Evolutionary conservation across 92 coral and sea anemone species (phyloP).

Genomic region (Zoanthus solanderi): DNA sequence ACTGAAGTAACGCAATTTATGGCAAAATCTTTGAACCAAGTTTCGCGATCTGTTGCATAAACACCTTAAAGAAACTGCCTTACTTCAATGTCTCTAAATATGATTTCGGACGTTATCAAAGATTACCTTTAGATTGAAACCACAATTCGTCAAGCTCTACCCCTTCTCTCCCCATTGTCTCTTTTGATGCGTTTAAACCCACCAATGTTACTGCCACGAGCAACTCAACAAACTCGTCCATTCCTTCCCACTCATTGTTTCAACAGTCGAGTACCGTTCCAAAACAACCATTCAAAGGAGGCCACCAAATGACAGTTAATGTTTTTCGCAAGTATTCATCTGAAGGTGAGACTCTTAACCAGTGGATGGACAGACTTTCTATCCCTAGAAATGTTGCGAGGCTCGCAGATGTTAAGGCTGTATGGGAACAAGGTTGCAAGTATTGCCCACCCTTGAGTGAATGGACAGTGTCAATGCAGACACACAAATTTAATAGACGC

Average conservation of each 20-base stretch:
- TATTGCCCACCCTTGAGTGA: slow-evolving; percentile 60
- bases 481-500: slow-evolving; percentile 26
- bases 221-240: slow-evolving; percentile 4
- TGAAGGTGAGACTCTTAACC: slow-evolving; percentile 24
- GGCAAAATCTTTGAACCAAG: too few relatives aligned
- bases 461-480: slow-evolving; percentile 56
- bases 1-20: too few relatives aligned
- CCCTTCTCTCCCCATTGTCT: slow-evolving; percentile 5
- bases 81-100: too few relatives aligned
- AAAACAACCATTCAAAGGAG: neutral
- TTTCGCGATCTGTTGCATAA: too few relatives aligned
- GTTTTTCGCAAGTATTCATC: neutral
- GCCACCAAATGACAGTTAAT: slow-evolving; percentile 3
- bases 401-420: slow-evolving; percentile 52
- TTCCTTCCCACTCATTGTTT: neutral
- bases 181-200: slow-evolving; percentile 4
- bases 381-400: slow-evolving; percentile 64
- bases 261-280: neutral
- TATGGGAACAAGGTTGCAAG: slow-evolving; percentile 57
- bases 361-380: slow-evolving; percentile 61
- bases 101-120: too few relatives aligned
- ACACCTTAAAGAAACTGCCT: too few relatives aligned
- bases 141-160: neutral
- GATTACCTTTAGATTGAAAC: too few relatives aligned
- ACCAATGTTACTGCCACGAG: neutral